Base-by-base conservation (phyloP, 2,797 vertebrate species). In the Sternarchorhynchus goeldii region DNA sequence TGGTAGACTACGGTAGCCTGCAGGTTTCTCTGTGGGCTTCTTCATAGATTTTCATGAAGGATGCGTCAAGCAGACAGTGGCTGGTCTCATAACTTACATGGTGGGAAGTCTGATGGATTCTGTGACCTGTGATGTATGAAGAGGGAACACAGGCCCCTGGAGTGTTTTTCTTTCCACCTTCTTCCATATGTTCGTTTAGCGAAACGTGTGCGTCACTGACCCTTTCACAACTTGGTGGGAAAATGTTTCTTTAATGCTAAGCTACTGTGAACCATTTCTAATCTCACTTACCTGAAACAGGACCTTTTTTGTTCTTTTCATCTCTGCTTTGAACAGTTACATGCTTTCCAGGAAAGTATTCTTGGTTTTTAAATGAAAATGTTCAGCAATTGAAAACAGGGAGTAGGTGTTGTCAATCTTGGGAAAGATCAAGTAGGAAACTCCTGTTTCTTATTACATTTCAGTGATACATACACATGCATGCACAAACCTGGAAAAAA, bases 21-120 rank as follows among this genome's bases (percentile, higher is more conserved):
- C 25, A 21, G 65, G 10, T 21, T 41, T 36, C 53, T 53, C 58
- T 56, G 31, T 64, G 41, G 67, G 4, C 75, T 20, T 45, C 64
- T 10, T n/a, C 17, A 39, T 63, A 55, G 36, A 50, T 74, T 69
- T 79, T 31, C 63, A 79, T 18, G 41, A 34, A 74, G 77, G 57
- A 81, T 29, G 86, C 84, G 77, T 18, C 20, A 83, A 87, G 65
- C 86, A 87, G 84, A 84, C 76, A 75, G 29, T 64, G 60, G 81
- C 67, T 80, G 81, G 56, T 14, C 63, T 84, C 82, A 83, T 88
- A 84, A 80, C 64, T 88, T 85, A 90, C 83, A 80, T 82, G 78
- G 78, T 36, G 6, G 81, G 80, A 82, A 21, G 29, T 80, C 72
- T 70, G 62, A 78, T 56, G 41, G 50, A 83, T 66, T 50, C 10